Conservation (phyloP, 2,888 invertebrate genomes). For the Ormyrus nitidulus region DNA sequence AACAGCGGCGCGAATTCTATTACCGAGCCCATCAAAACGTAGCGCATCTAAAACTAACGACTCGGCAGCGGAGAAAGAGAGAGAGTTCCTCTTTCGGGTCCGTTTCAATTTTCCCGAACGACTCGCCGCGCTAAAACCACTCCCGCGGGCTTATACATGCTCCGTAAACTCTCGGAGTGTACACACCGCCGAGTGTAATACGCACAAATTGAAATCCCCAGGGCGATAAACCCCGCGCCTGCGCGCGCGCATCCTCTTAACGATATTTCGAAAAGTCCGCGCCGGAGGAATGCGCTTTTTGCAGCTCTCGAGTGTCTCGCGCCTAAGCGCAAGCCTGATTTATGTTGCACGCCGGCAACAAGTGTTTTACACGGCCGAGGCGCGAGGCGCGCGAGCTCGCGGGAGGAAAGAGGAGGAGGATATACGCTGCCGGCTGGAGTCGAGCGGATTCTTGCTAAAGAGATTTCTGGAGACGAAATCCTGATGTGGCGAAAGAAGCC, state of each 20-base stretch:
- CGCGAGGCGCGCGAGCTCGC: no score
- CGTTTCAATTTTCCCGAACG: constrained; percentile 40
- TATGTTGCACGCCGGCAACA: constrained; percentile 9
- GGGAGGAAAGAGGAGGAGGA: no score
- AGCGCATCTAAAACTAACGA: no score
- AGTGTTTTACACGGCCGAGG: no score
- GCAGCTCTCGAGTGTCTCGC: background rate
- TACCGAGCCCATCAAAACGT: no score
- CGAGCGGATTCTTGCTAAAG: no score
- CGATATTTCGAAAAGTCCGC: constrained; percentile 30
- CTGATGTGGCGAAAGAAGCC: no score
- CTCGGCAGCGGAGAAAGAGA: no score
- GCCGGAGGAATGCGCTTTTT: background rate
- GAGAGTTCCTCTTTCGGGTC: no score
- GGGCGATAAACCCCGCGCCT: background rate
- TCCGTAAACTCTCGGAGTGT: background rate
- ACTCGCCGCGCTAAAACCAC: constrained; percentile 12
- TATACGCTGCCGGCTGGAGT: no score
- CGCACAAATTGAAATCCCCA: constrained; percentile 43
- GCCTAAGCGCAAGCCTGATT: background rate
- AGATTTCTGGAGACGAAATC: no score
- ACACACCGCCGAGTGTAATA: background rate
- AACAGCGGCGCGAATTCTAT: no score
- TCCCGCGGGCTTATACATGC: background rate
- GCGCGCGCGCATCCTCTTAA: background rate